Evolutionary conservation across 2,888 invertebrate species (phyloP).

Genomic region (Apamea sordens): DNA sequence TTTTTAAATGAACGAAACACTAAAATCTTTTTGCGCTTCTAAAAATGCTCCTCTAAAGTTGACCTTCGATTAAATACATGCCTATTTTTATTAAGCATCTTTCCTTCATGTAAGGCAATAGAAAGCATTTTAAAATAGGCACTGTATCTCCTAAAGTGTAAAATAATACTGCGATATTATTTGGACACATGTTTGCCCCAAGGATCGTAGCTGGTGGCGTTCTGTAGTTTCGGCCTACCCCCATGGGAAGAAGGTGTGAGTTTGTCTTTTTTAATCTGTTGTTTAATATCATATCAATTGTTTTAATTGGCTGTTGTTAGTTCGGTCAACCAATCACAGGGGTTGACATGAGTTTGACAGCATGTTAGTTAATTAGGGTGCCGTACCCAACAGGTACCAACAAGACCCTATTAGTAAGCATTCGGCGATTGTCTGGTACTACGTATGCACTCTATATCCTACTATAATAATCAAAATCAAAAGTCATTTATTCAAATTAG

Average conservation of each 20-base stretch:
- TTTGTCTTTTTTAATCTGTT: neutral
- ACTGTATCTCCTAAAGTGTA: neutral
- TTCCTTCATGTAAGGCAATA: neutral
- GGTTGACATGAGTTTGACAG: conserved; percentile 33
- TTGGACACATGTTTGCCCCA: neutral
- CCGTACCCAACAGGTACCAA: conserved; percentile 9
- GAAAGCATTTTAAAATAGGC: neutral
- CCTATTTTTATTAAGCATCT: neutral
- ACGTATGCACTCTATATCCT: neutral
- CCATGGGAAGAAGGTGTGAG: neutral
- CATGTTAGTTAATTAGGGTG: conserved; percentile 25
- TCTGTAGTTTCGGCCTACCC: neutral
- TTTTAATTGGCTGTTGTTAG: conserved; percentile 10
- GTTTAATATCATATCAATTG: neutral
- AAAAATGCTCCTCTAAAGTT: no score
- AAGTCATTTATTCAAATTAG: no score
- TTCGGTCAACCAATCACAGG: conserved; percentile 21
- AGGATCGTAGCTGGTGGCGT: neutral
- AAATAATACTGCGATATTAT: neutral
- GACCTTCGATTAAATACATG: neutral
- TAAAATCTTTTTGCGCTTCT: no score
- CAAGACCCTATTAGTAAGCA: conserved; percentile 1
- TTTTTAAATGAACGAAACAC: no score
- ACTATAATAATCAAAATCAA: no score
- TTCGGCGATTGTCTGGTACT: neutral